Evolutionary conservation across 2,888 invertebrate genomes (phyloP), one percentile per base, ranked within the genome.

Genomic region (Pollenia angustigena): DNA sequence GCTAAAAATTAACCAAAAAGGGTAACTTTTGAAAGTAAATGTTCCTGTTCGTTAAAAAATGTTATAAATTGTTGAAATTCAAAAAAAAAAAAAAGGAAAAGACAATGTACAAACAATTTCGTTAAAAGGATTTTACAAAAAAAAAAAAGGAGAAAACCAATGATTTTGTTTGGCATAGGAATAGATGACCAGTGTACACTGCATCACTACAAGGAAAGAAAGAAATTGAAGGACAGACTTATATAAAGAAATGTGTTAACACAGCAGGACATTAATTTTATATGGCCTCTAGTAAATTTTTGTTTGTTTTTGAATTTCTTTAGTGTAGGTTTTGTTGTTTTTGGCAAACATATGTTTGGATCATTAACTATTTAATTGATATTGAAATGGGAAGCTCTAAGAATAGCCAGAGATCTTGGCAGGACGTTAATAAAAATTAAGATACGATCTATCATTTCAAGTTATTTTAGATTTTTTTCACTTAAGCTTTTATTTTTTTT

Each of bases 191-290:
- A 83, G 58, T 78, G 71, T 23, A 18, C 9, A 14, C 14, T 50
- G 60, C 42, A 79, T 8, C 23, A 71, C 18, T 46, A 11, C 46
- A 32, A n/a, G 14, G 23, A 7, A 23, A 12, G 12, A 46, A 56
- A 3, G 0, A 46, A 40, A 60, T n/a, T 16, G 8, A 10, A 0
- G n/a, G 18, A 48, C 14, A 1, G 58, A 48, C 46, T 23, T 60
- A 44, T 16, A 16, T 62, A 46, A 32, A 16, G 44, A 76, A 62
- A 83, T 83, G 71, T 83, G 62, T 71, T 50, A 62, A 75, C 85
- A 9, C 85, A 85, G 85, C 85, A 69, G 85, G 85, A 85, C 79
- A 79, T 79, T 85, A 60, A 74, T 78, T 79, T 82, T 81, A 68
- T 74, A 69, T 40, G 75, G 42, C 66, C 60, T 16, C 18, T 66